Evolutionary conservation across 2,797 vertebrate species (phyloP), one percentile per base, ranked within the genome.

Genomic region (Garrulus glandarius): DNA sequence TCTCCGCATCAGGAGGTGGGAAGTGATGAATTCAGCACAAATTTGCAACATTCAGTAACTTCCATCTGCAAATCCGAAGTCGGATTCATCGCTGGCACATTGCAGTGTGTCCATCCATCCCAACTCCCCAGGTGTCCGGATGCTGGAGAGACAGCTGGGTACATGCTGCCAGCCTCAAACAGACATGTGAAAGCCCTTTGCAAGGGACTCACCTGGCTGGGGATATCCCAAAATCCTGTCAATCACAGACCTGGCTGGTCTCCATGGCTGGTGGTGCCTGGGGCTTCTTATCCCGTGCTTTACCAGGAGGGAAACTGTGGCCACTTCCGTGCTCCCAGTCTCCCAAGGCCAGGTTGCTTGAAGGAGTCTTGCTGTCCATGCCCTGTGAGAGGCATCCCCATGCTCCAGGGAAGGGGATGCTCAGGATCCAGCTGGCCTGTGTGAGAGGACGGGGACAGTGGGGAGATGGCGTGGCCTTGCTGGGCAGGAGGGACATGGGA

Each of bases 371-470:
- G 70, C 29, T 44, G 78, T 37, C 61, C 6, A 1, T 4, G 16
- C 8, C 30, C 30, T 1, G 8, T 41, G 80, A 69, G 39, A 67
- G 37, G 17, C 60, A 59, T 19, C 30, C 22, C 63, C 4, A 1
- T 0, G 4, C 41, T 71, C 15, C 1, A 2, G 37, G 44, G 61
- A 71, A 71, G 22, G 27, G 46, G 64, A 43, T 79, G 50, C 69
- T 75, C 1, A 2, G 37, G 20, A 32, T 61, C 30, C 68, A 70
- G 43, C 32, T 2, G 6, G 29, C 23, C 39, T 29, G 32, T 0
- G 0, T 55, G 50, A 3, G 4, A 30, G 20, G 23, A 72, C n/a
- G 50, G 74, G 37, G 41, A 55, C 50, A 71, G 23, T 0, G 0
- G 41, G 37, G 26, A 75, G 5, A 27, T 22, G 11, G 16, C 0